Evolutionary conservation across 1,140 invertebrate species (phyloP).

Genomic region (Nylanderia fulva): DNA sequence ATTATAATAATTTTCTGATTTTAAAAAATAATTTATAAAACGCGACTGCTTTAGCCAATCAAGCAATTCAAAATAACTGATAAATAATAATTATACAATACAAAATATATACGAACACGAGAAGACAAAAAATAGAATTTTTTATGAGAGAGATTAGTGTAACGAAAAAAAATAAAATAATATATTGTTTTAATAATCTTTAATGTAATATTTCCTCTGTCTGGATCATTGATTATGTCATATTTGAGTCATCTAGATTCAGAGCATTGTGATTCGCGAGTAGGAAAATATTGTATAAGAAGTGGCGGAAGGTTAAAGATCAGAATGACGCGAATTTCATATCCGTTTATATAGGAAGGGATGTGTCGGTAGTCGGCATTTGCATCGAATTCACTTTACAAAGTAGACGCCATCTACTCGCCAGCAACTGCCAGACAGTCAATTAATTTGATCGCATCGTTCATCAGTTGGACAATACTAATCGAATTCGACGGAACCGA

Average conservation of each 20-base stretch:
- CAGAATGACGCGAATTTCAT: neutral
- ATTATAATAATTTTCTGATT: too few species aligned
- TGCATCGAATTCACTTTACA: neutral
- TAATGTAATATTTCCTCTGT: too few species aligned
- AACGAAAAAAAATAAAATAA: neutral
- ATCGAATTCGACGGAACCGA: too few species aligned
- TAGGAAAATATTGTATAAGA: neutral
- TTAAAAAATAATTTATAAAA: neutral
- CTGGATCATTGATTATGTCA: too few species aligned
- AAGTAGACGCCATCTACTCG: neutral
- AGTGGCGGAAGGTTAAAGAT: slow-evolving; percentile 19
- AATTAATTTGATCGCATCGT: neutral
- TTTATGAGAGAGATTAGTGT: neutral
- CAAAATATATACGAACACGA: neutral
- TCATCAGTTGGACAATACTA: too few species aligned
- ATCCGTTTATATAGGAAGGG: neutral
- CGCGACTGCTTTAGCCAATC: too few species aligned
- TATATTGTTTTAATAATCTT: neutral
- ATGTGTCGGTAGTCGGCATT: neutral
- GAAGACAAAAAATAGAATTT: neutral
- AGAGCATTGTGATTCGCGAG: neutral
- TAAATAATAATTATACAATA: neutral
- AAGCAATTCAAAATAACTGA: neutral
- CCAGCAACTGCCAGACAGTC: neutral
- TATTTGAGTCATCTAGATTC: neutral